Conservation (phyloP, 64 coral and sea anemone genomes). For the Cladopsammia gracilis region DNA sequence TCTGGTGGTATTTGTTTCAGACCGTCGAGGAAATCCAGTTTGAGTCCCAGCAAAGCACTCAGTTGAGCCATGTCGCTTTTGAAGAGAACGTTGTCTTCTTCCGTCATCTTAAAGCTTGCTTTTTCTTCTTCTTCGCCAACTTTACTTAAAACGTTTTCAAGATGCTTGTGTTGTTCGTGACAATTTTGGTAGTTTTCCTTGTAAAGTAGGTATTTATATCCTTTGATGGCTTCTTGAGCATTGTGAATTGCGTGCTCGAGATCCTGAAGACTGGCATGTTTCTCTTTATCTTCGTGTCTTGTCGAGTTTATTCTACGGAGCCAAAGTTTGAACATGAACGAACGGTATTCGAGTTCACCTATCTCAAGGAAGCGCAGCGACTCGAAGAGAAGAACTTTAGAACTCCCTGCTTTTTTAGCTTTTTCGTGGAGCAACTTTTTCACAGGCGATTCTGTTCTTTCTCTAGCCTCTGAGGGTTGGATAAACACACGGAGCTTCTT, state of each 20-base stretch:
- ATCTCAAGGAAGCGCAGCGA: background rate
- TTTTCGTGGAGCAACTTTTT: too few species aligned
- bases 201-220: background rate
- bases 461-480: too few species aligned
- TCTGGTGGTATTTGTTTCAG: background rate
- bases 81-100: too few species aligned
- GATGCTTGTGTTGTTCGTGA: too few species aligned
- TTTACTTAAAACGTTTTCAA: too few species aligned
- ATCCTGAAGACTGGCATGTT: background rate
- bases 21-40: background rate
- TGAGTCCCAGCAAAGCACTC: background rate
- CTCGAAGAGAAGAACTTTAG: too few species aligned
- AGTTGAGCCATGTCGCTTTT: too few species aligned
- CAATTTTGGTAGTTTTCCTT: background rate
- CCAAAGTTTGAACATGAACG: constrained; percentile 8
- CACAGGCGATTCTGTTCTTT: too few species aligned
- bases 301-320: background rate
- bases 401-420: too few species aligned
- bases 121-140: too few species aligned
- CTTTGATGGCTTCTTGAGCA: background rate
- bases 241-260: constrained; percentile 22
- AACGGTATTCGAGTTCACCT: background rate
- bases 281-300: background rate
- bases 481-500: too few species aligned
- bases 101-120: too few species aligned